These are phyloP conservation scores for Caradrina kadenii DNA, from an alignment of 2,888 invertebrate genomes.

Conservation along the genomic window DNA sequence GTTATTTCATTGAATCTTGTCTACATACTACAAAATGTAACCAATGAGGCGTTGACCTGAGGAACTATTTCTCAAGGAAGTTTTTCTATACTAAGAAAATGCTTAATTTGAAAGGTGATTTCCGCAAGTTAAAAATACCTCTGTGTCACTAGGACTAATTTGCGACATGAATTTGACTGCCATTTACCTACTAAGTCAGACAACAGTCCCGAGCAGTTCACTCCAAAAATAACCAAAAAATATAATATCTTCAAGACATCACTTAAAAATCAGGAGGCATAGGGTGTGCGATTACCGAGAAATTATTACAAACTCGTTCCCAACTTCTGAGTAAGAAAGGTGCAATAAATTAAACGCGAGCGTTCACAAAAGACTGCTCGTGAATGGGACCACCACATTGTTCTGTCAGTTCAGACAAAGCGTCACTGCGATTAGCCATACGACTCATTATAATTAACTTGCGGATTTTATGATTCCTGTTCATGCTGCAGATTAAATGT, in stretches of 20 bases:
- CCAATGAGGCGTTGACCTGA: too few relatives aligned
- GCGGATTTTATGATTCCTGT: slow-evolving; percentile 58
- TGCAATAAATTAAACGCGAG: slow-evolving; percentile 75
- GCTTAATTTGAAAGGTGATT: too few relatives aligned
- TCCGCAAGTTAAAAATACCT: too few relatives aligned
- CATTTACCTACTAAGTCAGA: too few relatives aligned
- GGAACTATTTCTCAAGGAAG: too few relatives aligned
- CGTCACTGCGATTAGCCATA: slow-evolving; percentile 80
- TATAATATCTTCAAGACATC: slow-evolving; percentile 6
- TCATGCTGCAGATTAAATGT: slow-evolving; percentile 20
- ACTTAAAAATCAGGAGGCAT: slow-evolving; percentile 49
- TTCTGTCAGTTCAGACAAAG: slow-evolving; percentile 84
- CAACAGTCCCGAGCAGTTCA: too few relatives aligned
- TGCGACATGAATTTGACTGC: too few relatives aligned
- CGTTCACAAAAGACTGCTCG: slow-evolving; percentile 74
- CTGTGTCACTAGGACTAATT: too few relatives aligned
- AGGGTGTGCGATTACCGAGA: slow-evolving; percentile 58
- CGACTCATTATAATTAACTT: slow-evolving; percentile 82
- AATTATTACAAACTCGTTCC: slow-evolving; percentile 64
- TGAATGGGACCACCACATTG: slow-evolving; percentile 80
- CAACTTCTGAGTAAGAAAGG: slow-evolving; percentile 66
- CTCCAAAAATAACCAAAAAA: not conserved
- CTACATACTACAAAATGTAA: too few relatives aligned
- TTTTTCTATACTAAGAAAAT: too few relatives aligned
- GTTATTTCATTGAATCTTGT: too few relatives aligned